Evolutionary conservation across 2,888 invertebrate species (phyloP).

Genomic region (Branchipolynoe longqiensis): DNA sequence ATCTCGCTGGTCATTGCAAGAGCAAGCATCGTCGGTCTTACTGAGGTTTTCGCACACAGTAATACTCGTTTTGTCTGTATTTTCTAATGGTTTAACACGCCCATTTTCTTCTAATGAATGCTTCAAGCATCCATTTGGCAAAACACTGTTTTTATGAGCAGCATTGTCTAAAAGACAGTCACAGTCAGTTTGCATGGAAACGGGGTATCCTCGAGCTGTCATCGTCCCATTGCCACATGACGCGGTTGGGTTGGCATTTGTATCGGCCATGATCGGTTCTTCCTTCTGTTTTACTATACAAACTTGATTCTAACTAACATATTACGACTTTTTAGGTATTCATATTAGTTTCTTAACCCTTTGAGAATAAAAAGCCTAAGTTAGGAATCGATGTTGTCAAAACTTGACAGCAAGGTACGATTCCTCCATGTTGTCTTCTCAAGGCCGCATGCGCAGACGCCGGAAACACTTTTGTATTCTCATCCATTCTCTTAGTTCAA

Average conservation of each 20-base stretch:
- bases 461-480: conserved; percentile 19
- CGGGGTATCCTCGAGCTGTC: conserved; percentile 52
- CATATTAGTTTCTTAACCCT: background rate
- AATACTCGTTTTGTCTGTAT: background rate
- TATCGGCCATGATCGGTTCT: conserved; percentile 15
- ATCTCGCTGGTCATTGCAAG: conserved; percentile 15
- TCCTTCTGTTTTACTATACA: background rate
- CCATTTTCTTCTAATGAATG: conserved; percentile 58
- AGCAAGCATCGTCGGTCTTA: conserved; percentile 17
- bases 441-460: conserved; percentile 49
- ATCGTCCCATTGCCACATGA: conserved; percentile 54
- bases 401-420: conserved; percentile 27
- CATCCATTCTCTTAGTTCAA: background rate
- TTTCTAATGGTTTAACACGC: conserved; percentile 18
- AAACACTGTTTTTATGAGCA: conserved; percentile 48
- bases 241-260: conserved; percentile 39
- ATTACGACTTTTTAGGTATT: conserved; percentile 17
- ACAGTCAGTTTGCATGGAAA: conserved; percentile 49
- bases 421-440: conserved; percentile 32
- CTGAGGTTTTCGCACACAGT: background rate
- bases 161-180: conserved; percentile 28
- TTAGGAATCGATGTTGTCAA: conserved; percentile 27
- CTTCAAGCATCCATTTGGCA: conserved; percentile 58
- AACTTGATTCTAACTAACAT: background rate
- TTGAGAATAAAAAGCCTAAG: background rate